Percentiles rank a stretch among this genome's conserved stretches.
Evolutionary conservation across 2,888 invertebrate genomes (phyloP).

Genomic region (Caenorhabditis parvicauda): DNA sequence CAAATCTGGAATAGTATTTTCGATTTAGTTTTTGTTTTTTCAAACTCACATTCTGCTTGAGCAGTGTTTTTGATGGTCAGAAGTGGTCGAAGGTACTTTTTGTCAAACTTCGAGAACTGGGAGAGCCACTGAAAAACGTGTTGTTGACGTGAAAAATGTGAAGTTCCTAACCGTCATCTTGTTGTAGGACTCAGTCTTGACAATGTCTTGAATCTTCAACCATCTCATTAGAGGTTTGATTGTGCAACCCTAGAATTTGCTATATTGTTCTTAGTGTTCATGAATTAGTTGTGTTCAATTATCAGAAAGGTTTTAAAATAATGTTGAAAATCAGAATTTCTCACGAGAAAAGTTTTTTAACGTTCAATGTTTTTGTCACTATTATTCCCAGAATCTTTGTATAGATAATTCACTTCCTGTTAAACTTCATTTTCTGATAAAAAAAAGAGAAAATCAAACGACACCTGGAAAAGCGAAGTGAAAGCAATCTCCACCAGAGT

Average conservation of each 20-base stretch:
- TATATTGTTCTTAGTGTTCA: no score
- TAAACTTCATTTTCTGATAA: neutral
- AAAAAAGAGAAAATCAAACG: neutral
- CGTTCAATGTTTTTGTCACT: no score
- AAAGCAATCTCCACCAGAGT: conserved; percentile 95
- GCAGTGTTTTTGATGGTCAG: conserved; percentile 8
- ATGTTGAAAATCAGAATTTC: neutral
- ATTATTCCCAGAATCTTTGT: no score
- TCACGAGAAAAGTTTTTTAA: no score
- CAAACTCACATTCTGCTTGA: neutral
- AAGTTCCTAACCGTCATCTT: conserved; percentile 3
- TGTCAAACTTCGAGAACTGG: conserved; percentile 3
- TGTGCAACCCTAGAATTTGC: conserved; percentile 18
- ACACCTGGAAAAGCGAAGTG: conserved; percentile 89
- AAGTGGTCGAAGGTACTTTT: neutral
- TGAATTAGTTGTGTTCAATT: no score
- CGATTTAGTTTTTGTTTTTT: neutral
- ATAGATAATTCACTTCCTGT: neutral
- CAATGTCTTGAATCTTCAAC: conserved; percentile 13
- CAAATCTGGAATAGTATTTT: conserved; percentile 9
- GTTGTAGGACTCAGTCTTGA: conserved; percentile 9
- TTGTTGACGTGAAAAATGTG: conserved; percentile 1
- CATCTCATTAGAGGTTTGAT: conserved; percentile 18
- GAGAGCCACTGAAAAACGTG: conserved; percentile 6
- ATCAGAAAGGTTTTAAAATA: neutral